These are phyloP conservation scores for Megamerina dolium DNA, from an alignment of 2,888 invertebrate genomes.

Conservation along the genomic window DNA sequence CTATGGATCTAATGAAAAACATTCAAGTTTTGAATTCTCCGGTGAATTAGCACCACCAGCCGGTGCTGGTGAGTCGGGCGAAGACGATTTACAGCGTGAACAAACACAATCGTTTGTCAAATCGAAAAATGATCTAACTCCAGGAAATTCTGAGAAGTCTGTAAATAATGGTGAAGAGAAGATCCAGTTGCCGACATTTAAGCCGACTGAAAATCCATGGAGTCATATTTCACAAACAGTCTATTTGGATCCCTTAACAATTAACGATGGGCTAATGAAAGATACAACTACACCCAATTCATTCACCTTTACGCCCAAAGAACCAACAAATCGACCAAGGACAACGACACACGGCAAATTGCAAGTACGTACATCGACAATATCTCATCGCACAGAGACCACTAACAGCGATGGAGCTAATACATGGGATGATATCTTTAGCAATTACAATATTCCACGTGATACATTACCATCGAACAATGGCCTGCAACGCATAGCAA, in stretches of 20 bases:
- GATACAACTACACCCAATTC: constrained; percentile 35
- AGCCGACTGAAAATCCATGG: constrained; percentile 50
- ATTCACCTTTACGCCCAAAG: constrained; percentile 44
- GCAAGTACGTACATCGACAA: constrained; percentile 2
- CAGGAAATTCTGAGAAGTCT: not conserved
- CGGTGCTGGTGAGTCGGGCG: constrained; percentile 52
- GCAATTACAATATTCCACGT: constrained; percentile 52
- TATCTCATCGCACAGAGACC: not conserved
- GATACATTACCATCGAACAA: constrained; percentile 55
- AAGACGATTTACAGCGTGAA: constrained; percentile 63
- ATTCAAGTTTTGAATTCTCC: constrained; percentile 32
- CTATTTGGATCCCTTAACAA: constrained; percentile 63
- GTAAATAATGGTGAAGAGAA: constrained; percentile 17
- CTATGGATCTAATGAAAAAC: constrained; percentile 32
- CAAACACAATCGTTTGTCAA: constrained; percentile 65
- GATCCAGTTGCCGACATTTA: constrained; percentile 14
- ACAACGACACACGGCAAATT: constrained; percentile 5
- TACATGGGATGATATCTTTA: constrained; percentile 49
- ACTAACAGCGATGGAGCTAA: constrained; percentile 9
- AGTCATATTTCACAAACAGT: constrained; percentile 55
- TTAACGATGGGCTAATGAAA: constrained; percentile 61
- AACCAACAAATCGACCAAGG: constrained; percentile 26
- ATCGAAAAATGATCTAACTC: constrained; percentile 48
- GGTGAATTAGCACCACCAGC: constrained; percentile 49
- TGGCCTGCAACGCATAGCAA: constrained; percentile 63